These are phyloP conservation scores for Paraplagusia blochii DNA, from an alignment of 2,113 vertebrate genomes.

Conservation along the genomic window DNA sequence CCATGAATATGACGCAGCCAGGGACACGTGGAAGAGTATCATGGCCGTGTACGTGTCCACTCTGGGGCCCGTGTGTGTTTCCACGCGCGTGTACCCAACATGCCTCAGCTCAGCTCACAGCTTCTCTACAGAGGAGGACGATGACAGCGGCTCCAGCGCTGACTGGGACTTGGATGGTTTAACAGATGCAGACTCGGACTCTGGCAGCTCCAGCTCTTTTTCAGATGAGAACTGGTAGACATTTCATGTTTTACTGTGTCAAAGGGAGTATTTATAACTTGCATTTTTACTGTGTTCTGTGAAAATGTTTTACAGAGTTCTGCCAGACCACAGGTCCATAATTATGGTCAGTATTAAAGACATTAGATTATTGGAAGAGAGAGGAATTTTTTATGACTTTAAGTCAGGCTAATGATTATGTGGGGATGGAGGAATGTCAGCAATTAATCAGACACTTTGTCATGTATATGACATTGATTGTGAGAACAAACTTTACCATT, in stretches of 20 bases:
- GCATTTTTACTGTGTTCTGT: conserved; percentile 11
- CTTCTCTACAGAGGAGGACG: conserved; percentile 85
- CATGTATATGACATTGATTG: too few species aligned
- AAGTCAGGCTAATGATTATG: too few species aligned
- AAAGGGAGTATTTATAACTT: not conserved
- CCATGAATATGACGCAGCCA: conserved; percentile 80
- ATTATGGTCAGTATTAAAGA: conserved; percentile 19
- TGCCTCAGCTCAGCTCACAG: conserved; percentile 82
- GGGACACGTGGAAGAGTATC: conserved; percentile 81
- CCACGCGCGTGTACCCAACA: conserved; percentile 81
- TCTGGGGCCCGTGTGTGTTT: conserved; percentile 81
- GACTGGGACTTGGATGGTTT: conserved; percentile 86
- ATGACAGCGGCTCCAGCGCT: conserved; percentile 85
- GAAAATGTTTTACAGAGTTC: conserved; percentile 20
- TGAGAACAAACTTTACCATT: too few species aligned
- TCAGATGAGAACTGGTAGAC: conserved; percentile 82
- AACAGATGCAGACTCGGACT: conserved; percentile 84
- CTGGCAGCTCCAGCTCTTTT: conserved; percentile 86
- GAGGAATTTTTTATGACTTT: too few species aligned
- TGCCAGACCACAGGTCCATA: not conserved
- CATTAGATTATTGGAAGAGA: not conserved
- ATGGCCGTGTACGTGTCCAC: conserved; percentile 82
- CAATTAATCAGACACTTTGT: not conserved
- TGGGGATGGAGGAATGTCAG: not conserved
- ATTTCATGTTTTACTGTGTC: not conserved